Evolutionary conservation across 2,797 vertebrate species (phyloP).

Genomic region (Heliangelus exortis): DNA sequence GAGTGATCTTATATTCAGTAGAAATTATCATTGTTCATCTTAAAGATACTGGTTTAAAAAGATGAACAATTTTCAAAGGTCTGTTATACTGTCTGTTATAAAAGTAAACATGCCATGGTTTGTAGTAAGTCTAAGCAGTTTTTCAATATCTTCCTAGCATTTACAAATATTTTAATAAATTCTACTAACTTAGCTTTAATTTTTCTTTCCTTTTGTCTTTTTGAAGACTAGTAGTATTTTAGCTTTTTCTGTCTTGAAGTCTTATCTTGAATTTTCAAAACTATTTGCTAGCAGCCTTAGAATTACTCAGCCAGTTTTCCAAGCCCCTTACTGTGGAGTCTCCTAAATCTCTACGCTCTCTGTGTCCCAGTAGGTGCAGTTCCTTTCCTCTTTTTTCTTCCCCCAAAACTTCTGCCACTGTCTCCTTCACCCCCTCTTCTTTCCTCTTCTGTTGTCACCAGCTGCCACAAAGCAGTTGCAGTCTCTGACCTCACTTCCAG

Average conservation of each 20-base stretch:
- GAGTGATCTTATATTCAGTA: neutral
- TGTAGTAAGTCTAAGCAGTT: neutral
- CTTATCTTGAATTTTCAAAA: neutral
- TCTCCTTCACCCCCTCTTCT: neutral
- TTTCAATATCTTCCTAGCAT: neutral
- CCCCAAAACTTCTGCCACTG: neutral
- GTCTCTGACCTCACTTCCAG: neutral
- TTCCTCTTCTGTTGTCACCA: neutral
- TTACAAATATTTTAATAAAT: neutral
- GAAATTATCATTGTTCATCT: neutral
- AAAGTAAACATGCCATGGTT: neutral
- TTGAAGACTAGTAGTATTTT: neutral
- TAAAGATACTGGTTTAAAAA: neutral
- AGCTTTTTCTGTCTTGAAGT: neutral
- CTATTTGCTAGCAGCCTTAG: neutral
- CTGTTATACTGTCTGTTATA: neutral
- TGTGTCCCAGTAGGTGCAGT: neutral
- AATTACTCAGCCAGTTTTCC: neutral
- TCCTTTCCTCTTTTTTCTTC: neutral
- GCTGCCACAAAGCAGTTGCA: neutral
- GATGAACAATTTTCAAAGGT: neutral
- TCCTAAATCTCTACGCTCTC: neutral
- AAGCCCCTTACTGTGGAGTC: neutral
- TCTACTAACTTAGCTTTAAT: neutral
- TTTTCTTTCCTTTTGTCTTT: neutral